A percentile compares a stretch with the other conserved stretches of the same genome.
phyloP scores from a whole-genome alignment of 2,888 invertebrate genomes.

The Polyommatus iphigenia region DNA sequence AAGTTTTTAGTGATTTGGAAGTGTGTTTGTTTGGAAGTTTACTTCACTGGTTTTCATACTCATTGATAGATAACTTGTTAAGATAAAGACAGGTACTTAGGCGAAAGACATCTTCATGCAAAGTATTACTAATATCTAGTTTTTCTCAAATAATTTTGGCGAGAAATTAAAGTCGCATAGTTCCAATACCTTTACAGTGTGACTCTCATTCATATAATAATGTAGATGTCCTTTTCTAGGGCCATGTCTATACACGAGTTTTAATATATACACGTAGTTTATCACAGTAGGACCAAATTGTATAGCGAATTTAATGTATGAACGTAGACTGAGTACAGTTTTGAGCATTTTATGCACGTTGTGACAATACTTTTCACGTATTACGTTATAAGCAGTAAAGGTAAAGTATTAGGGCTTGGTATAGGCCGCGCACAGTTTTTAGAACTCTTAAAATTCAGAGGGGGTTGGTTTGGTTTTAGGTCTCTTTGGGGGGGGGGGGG shows the following conservation, averaged over 20 bases:
- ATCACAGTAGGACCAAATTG: constrained; percentile 16
- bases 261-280: background rate
- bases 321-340: constrained; percentile 6
- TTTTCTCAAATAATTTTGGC: too few species aligned
- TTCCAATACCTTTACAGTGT: too few species aligned
- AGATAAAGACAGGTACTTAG: background rate
- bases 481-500: too few species aligned
- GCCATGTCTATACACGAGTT: background rate
- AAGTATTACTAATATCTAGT: too few species aligned
- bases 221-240: too few species aligned
- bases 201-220: too few species aligned
- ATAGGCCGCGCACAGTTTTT: too few species aligned
- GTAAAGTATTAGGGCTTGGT: background rate
- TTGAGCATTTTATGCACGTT: constrained; percentile 6
- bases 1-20: background rate
- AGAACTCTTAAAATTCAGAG: too few species aligned
- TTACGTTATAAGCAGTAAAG: background rate
- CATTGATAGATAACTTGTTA: background rate
- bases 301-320: constrained; percentile 5
- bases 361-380: constrained; percentile 4
- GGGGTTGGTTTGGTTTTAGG: too few species aligned
- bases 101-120: background rate
- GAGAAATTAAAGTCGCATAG: too few species aligned
- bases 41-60: background rate
- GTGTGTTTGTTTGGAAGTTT: too few species aligned